These are phyloP conservation scores for Cherax destructor DNA, from an alignment of 1,140 invertebrate species.

Conservation along the genomic window DNA sequence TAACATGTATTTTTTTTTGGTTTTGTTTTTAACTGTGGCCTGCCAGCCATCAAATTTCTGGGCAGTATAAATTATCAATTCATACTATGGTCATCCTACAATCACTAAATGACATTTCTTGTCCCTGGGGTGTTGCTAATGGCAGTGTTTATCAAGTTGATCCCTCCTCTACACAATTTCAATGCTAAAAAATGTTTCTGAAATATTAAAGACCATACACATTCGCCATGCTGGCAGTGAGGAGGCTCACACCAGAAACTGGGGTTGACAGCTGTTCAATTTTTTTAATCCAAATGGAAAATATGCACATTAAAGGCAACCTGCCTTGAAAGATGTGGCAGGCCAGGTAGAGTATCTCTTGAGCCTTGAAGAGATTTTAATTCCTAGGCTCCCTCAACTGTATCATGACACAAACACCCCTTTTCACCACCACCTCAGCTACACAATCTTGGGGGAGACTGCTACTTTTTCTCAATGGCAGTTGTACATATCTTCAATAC, in stretches of 20 bases:
- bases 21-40: slow-evolving; percentile 16
- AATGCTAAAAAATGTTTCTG: slow-evolving; percentile 43
- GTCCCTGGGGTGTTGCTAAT: slow-evolving; percentile 67
- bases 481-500: background rate
- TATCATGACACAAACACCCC: slow-evolving; percentile 36
- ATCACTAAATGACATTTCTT: slow-evolving; percentile 64
- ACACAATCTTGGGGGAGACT: slow-evolving; percentile 20
- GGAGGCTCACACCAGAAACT: slow-evolving; percentile 52
- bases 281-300: background rate
- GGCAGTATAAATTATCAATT: slow-evolving; percentile 40
- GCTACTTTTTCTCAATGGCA: background rate
- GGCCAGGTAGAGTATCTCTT: slow-evolving; percentile 32
- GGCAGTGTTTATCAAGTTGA: slow-evolving; percentile 65
- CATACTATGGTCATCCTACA: slow-evolving; percentile 63
- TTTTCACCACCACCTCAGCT: slow-evolving; percentile 52
- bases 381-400: slow-evolving; percentile 33
- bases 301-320: slow-evolving; percentile 31
- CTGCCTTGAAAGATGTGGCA: slow-evolving; percentile 23
- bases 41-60: slow-evolving; percentile 53
- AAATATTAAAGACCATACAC: slow-evolving; percentile 55
- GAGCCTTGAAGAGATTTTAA: slow-evolving; percentile 31
- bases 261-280: slow-evolving; percentile 48
- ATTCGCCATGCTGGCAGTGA: slow-evolving; percentile 62
- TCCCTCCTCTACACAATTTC: slow-evolving; percentile 45
- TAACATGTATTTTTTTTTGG: background rate